Base-by-base conservation (phyloP, 2,888 invertebrate species). In the Seira musarum region DNA sequence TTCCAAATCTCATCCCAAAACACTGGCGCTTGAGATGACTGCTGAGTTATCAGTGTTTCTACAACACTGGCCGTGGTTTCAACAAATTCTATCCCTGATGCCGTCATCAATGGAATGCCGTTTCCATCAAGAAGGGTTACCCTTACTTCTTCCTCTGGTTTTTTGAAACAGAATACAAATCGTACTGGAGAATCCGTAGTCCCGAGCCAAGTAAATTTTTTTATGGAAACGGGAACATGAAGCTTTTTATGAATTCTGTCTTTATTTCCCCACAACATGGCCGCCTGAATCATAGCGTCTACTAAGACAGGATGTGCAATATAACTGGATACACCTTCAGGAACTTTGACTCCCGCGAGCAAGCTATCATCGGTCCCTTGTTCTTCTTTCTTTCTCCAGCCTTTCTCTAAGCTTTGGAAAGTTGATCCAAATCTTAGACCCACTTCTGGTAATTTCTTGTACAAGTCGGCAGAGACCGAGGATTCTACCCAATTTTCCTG, bases 301-400 rank as follows among this genome's bases (percentile, higher is more conserved):
- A 40, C 24, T 8, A 83, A 46, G 0, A 83, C 77, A 0, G 83
- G 83, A 63, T 83, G 83, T 17, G 75, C 30, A 1, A 83, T 15
- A 61, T 81, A 63, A 8, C n/a, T n/a, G 57, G 53, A 10, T 53
- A 1, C 61, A 13, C 46, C 64, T 5, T 60, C 49, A 1, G 63
- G 71, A 13, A 53, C 17, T 35, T 72, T 72, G 10, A 80, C 66
- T 19, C 10, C 5, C 3, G 57, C 17, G 10, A 57, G 17, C 6
- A 57, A 6, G 3, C 2, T 63, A 2, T 22, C 21, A 6, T 63
- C 21, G 13, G 1, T 60, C 0, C 0, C 22, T 24, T 0, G 22
- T 25, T 6, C 13, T 46, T 73, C 79, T 73, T 21, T 68, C 72
- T 22, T 57, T 24, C 19, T 57, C 78, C 78, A 78, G 6, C 25